phyloP scores from a whole-genome alignment of 2,113 vertebrate species.

The Tyto alba region DNA sequence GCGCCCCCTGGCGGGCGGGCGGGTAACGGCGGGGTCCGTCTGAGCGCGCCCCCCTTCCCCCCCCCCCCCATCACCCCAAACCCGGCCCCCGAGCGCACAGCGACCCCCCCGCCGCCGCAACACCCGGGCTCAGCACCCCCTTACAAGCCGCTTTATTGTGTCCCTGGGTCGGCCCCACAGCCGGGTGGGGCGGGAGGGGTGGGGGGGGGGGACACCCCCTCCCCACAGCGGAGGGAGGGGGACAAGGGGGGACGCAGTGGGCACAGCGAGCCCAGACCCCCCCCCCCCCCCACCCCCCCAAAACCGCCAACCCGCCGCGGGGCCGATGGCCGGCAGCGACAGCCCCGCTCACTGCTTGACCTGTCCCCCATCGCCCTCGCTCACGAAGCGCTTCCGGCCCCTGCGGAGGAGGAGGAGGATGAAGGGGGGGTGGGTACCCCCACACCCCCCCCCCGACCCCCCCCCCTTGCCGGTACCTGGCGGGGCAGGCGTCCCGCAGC shows the following conservation, averaged over 20 bases:
- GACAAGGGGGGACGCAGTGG: no score
- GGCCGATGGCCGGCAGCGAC: neutral
- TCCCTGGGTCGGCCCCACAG: neutral
- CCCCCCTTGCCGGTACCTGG: conserved; percentile 62
- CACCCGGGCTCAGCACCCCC: neutral
- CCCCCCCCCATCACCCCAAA: no score
- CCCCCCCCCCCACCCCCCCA: no score
- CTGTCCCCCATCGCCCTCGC: conserved; percentile 81
- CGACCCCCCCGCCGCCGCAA: neutral
- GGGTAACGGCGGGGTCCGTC: neutral
- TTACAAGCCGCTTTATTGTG: neutral
- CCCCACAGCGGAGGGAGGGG: no score
- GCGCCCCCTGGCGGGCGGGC: neutral
- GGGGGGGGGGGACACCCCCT: no score
- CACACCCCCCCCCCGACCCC: no score
- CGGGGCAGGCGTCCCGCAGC: conserved; percentile 80
- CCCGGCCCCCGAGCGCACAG: neutral
- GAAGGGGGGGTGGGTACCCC: no score
- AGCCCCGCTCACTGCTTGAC: conserved; percentile 72
- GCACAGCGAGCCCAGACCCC: no score
- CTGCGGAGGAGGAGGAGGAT: conserved; percentile 50
- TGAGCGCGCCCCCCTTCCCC: no score
- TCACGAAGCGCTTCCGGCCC: conserved; percentile 87
- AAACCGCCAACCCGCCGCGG: neutral
- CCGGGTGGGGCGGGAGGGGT: neutral